These are phyloP conservation scores for Lophotriccus pileatus DNA, from an alignment of 2,797 vertebrate genomes.

Conservation along the genomic window DNA sequence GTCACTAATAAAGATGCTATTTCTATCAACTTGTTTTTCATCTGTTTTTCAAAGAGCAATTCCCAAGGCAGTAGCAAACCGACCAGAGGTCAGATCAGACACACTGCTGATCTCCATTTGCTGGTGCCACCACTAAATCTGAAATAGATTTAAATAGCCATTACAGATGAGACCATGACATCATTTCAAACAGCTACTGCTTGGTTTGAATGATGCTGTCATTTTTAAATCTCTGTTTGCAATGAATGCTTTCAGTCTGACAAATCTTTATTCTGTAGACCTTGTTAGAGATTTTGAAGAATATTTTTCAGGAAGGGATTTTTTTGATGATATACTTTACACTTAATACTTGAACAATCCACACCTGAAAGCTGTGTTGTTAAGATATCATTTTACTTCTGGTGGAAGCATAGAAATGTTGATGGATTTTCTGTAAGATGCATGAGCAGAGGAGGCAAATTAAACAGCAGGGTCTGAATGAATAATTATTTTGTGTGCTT, in stretches of 20 bases:
- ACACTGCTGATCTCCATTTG: neutral
- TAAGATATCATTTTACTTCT: constrained; percentile 39
- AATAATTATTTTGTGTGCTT: constrained; percentile 35
- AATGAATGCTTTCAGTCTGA: neutral
- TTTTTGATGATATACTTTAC: constrained; percentile 19
- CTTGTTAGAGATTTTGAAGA: neutral
- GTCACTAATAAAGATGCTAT: neutral
- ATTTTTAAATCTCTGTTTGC: neutral
- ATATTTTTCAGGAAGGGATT: neutral
- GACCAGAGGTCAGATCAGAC: neutral
- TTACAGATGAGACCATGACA: neutral
- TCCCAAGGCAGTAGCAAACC: neutral
- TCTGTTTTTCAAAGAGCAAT: neutral
- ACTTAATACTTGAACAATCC: neutral
- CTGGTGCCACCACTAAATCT: neutral
- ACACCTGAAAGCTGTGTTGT: neutral
- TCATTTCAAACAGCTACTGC: neutral
- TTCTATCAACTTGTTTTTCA: neutral
- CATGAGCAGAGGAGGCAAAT: neutral
- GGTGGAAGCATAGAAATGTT: neutral
- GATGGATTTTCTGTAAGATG: neutral
- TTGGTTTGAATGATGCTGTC: neutral
- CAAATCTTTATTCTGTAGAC: neutral
- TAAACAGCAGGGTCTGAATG: neutral
- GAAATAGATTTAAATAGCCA: neutral